Base-by-base conservation (phyloP, 2,888 invertebrate species). In the Myopa tessellatipennis region DNA sequence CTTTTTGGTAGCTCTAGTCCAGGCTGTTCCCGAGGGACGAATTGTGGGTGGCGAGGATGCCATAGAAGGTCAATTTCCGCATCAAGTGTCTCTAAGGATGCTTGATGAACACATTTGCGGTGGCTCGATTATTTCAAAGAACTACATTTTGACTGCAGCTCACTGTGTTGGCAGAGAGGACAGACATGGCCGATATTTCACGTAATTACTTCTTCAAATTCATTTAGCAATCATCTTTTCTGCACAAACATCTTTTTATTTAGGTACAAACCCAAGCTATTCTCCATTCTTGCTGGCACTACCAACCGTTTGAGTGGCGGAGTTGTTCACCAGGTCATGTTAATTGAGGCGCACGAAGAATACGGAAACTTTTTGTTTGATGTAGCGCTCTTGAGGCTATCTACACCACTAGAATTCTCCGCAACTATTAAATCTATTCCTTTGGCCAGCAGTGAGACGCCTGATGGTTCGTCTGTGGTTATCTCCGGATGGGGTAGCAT, bases 31-130 rank as follows among this genome's bases (percentile, higher is more conserved):
- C 6, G 71, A 75, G 10, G 82, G 82, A 0, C 87, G 86, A 10
- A 80, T 86, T 68, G 85, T 87, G 16, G 88, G 87, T 36, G 89
- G 89, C 10, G 74, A 76, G 2, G 82, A 85, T 78, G 89, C 89
- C 12, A 72, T 58, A 4, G 71, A 77, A 36, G 85, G 84, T 10
- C 85, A 88, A 78, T 89, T 88, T 81, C 86, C 89, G 0, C 84
- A 88, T 81, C 88, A 88, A 84, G 82, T 88, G 16, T 89, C 89
- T 8, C 65, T 88, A 67, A 81, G 85, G 14, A 52, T 55, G 5
- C 26, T 18, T 16, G 82, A 81, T 4, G 79, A 80, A 0, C 85
- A 85, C 40, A 82, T 61, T n/a, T 87, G 87, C 69, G 87, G 86
- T 58, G 86, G 84, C 18, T 83, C 85, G 6, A 82, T 86, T 14